phyloP scores from a whole-genome alignment of 2,797 vertebrate species.

The Acropternis orthonyx region DNA sequence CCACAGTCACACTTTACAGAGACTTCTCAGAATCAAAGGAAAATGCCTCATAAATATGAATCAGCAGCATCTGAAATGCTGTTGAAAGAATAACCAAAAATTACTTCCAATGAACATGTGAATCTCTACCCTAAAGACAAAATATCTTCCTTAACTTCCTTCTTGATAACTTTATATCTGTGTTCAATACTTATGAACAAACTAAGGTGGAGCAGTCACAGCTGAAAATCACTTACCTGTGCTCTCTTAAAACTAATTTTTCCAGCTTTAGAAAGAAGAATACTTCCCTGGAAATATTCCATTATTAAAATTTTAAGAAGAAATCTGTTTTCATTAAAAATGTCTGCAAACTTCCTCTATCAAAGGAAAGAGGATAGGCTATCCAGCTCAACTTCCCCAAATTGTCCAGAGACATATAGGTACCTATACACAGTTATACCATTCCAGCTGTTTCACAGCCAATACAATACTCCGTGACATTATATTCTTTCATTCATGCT shows the following conservation, averaged over 20 bases:
- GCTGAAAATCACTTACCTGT: not conserved
- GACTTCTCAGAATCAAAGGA: not conserved
- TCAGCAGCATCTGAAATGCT: not conserved
- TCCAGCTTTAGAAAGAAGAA: not conserved
- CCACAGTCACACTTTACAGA: not conserved
- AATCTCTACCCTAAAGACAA: not conserved
- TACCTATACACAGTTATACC: not conserved
- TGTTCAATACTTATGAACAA: not conserved
- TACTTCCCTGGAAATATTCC: not conserved
- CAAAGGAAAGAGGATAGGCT: not conserved
- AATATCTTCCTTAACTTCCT: not conserved
- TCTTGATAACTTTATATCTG: not conserved
- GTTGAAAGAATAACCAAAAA: not conserved
- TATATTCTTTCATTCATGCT: fast-evolving
- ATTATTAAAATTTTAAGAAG: not conserved
- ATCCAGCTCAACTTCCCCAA: not conserved
- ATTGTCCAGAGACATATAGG: not conserved
- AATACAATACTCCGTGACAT: not conserved
- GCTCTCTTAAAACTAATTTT: not conserved
- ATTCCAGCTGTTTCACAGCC: not conserved
- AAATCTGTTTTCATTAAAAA: not conserved
- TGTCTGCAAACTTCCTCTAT: not conserved
- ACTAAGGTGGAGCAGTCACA: not conserved
- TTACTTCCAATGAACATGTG: not conserved
- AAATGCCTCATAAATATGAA: not conserved